Evolutionary conservation across 2,888 invertebrate species (phyloP), one percentile per base, ranked within the genome.

Genomic region (Petrolisthes manimaculis): DNA sequence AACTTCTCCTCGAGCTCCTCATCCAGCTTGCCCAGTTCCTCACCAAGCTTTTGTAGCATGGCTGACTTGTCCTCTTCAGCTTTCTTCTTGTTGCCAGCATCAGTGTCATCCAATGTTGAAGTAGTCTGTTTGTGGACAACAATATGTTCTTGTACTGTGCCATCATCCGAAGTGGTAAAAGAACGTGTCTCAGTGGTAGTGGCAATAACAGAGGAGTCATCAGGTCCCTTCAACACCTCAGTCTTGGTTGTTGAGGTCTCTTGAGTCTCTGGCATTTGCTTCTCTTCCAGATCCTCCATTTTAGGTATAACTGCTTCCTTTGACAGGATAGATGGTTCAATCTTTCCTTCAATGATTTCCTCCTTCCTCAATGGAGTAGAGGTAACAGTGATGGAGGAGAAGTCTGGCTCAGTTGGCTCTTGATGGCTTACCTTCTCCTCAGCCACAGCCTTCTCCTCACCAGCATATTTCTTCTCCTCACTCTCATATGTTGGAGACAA

Each of bases 391-490:
- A 79, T 77, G 37, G 77, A 51, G 55, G 67, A 61, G 37, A 61
- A 81, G 18, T 81, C 55, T 9, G 51, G 77, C 75, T 87, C 85
- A 12, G 67, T 82, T 4, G 24, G 8, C 18, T 71, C 61, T 24
- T 83, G 83, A 56, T 55, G 71, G 21, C 75, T 75, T 56, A 86
- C 84, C 51, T 86, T 86, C 37, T 89, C 91, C 75, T 89, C 91
- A 61, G 86, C 79, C 21, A 91, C 88, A 82, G 89, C 75, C 75
- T 91, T 91, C 77, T 91, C 91, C 77, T 91, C 91, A n/a, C 88
- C 91, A 37, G 91, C 91, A 77, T 91, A 91, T 84, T 91, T 91
- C 86, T 86, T 89, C 86, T 91, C 91, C 74, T 91, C 89, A 55
- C 86, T 86, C 83, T 91, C 91, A 55, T 91, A 91, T 12, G 91